Base-by-base conservation (phyloP, 2,888 invertebrate genomes). In the Aleiodes testaceus region DNA sequence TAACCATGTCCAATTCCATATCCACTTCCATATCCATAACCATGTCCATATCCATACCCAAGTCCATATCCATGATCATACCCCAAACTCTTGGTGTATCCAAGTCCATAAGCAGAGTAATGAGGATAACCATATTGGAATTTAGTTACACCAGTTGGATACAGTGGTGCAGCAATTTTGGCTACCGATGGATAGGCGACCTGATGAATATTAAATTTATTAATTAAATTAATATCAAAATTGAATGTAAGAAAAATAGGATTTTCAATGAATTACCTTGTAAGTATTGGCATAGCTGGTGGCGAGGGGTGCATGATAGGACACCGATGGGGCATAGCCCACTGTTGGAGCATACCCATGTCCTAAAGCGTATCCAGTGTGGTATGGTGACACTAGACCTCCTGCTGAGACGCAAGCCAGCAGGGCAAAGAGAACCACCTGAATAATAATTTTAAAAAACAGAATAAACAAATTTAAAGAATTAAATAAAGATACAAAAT, bases 381-480 rank as follows among this genome's bases (percentile, higher is more conserved):
- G 77, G 16, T 76, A 74, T 16, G 79, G 75, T 59, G 70, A 59
- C 12, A 66, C 47, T 47, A 83, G 72, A 16, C 79, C 79, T 61
- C 83, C 83, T 16, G 85, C 85, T 7, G 86, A 83, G 36, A 80
- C 85, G 70, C 79, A 83, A n/a, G 84, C 82, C 74, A 82, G 76
- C 20, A 72, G 59, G 75, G 90, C 88, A 79, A 89, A 82, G 85
- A 91, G 87, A 70, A 89, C 88, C 78, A 91, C 84, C 91, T 91
- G 82, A 53, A 69, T 69, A 67, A 74, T 53, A 64, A 1, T 18
- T 9, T 42, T 64, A 52, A 52, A 55, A 12, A 36, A 36, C 7
- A 26, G 9, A 36, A 36, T 6, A 36, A 36, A 36, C 9, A 36
- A 6, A 6, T 9, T 16, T 30, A 14, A 53, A 61, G 55, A 45